Percentiles rank a stretch among this genome's conserved stretches.
These are phyloP conservation scores for Balanococcus diminutus DNA, from an alignment of 2,888 invertebrate genomes.

Conservation along the genomic window DNA sequence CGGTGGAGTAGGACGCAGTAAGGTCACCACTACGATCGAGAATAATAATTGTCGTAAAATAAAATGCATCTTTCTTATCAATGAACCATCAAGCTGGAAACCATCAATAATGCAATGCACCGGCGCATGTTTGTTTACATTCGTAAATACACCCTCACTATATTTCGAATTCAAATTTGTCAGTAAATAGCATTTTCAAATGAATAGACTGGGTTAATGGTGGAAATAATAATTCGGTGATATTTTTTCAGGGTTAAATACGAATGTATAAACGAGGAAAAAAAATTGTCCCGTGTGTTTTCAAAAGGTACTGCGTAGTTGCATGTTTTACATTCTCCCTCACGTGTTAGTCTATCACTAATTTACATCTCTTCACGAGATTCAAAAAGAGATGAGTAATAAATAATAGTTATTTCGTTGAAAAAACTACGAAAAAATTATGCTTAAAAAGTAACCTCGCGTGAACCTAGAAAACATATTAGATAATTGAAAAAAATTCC, in stretches of 20 bases:
- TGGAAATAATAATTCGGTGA: too few relatives aligned
- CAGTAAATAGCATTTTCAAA: too few relatives aligned
- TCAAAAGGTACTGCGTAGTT: too few relatives aligned
- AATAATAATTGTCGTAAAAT: background rate
- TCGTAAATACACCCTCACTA: background rate
- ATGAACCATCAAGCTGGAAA: background rate
- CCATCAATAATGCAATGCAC: background rate
- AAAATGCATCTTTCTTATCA: background rate
- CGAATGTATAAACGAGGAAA: too few relatives aligned
- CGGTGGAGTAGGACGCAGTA: background rate
- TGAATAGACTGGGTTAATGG: background rate
- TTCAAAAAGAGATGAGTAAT: background rate
- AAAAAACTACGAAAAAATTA: background rate
- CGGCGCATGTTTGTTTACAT: background rate
- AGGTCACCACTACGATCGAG: background rate
- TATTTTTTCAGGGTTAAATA: too few relatives aligned
- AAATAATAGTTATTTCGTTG: background rate
- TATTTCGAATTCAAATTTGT: too few relatives aligned
- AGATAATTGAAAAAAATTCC: background rate
- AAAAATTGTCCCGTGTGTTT: too few relatives aligned
- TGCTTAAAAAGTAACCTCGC: background rate
- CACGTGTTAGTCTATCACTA: background rate
- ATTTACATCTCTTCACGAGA: background rate
- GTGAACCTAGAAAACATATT: too few relatives aligned
- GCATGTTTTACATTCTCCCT: background rate